Percentiles rank a stretch among this genome's conserved stretches.
Evolutionary conservation across 1,140 invertebrate species (phyloP).

Genomic region (Drosophila ananassae): DNA sequence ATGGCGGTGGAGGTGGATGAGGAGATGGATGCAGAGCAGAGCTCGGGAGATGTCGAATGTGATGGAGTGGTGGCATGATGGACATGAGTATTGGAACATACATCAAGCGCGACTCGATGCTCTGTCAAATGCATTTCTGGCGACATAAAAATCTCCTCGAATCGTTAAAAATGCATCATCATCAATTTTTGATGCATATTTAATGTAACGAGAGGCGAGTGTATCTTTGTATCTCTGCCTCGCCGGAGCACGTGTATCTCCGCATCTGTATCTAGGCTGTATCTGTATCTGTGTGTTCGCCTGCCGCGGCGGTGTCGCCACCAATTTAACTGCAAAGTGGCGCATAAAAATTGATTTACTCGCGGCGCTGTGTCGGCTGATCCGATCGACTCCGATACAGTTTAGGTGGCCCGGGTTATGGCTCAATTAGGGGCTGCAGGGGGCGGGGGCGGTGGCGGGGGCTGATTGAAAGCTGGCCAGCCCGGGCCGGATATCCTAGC

Average conservation of each 20-base stretch:
- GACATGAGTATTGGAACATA: constrained; percentile 53
- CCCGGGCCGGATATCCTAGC: constrained; percentile 5
- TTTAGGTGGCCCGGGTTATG: constrained; percentile 40
- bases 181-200: constrained; percentile 83
- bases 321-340: constrained; percentile 75
- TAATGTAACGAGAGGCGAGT: constrained; percentile 68
- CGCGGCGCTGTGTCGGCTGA: constrained; percentile 16
- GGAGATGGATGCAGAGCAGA: background rate
- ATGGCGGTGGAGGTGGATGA: background rate
- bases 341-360: constrained; percentile 81
- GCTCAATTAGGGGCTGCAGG: constrained; percentile 64
- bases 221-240: constrained; percentile 38
- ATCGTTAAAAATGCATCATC: constrained; percentile 83
- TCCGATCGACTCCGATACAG: constrained; percentile 10
- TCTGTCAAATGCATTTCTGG: constrained; percentile 69
- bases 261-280: background rate
- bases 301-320: constrained; percentile 2
- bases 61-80: constrained; percentile 48
- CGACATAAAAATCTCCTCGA: constrained; percentile 75
- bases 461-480: no score
- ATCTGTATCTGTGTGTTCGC: background rate
- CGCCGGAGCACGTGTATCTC: constrained; percentile 1
- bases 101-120: constrained; percentile 51
- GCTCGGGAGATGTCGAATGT: constrained; percentile 34
- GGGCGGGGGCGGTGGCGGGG: no score